Conservation (phyloP, 2,797 vertebrate species). For the Enteromius radiatus region DNA sequence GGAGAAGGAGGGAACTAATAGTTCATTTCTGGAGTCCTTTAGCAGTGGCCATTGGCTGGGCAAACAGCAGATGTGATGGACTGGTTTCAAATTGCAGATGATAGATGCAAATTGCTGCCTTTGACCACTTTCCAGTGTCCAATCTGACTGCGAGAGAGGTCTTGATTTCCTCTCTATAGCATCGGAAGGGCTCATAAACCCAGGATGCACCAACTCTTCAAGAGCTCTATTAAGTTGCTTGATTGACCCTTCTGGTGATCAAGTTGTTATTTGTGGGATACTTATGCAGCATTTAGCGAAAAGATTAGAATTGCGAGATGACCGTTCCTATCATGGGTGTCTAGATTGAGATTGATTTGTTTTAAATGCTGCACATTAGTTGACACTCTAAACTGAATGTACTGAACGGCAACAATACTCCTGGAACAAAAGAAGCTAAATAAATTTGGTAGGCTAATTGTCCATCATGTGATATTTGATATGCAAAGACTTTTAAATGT, state of each 20-base stretch:
- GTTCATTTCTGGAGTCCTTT: constrained; percentile 70
- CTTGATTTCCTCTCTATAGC: constrained; percentile 61
- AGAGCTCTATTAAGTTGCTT: constrained; percentile 38
- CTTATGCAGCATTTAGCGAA: constrained; percentile 11
- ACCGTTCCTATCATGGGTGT: not conserved
- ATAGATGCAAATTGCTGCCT: constrained; percentile 70
- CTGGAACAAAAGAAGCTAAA: not conserved
- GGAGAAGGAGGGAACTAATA: constrained; percentile 62
- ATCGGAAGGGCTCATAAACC: constrained; percentile 50
- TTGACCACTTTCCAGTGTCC: constrained; percentile 66
- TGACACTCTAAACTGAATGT: not conserved
- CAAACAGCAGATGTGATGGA: constrained; percentile 64
- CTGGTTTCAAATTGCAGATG: constrained; percentile 69
- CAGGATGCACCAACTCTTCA: constrained; percentile 37
- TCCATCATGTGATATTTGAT: not conserved
- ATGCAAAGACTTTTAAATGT: constrained; percentile 13
- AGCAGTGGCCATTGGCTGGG: constrained; percentile 58
- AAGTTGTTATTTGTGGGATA: constrained; percentile 34
- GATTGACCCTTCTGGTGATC: constrained; percentile 17
- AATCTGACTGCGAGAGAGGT: constrained; percentile 62
- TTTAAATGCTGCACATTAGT: constrained; percentile 1
- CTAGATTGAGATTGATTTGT: constrained; percentile 2
- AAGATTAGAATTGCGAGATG: not conserved
- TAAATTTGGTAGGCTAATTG: not conserved
- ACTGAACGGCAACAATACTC: not conserved